Evolutionary conservation across 2,797 vertebrate species (phyloP).

Genomic region (Cryptoblepharus egeriae): DNA sequence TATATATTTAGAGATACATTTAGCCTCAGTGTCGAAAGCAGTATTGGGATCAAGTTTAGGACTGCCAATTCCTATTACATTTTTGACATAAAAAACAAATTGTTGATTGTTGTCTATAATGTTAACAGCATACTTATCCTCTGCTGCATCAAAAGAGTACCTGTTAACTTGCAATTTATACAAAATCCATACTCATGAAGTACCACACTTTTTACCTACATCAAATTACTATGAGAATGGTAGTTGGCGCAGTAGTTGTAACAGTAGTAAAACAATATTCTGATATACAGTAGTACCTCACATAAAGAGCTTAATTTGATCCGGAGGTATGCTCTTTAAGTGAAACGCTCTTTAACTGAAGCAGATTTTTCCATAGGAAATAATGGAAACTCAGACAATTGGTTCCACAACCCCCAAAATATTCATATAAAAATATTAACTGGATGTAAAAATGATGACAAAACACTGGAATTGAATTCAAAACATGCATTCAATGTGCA

Average conservation of each 20-base stretch:
- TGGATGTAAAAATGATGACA: no score
- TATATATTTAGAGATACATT: conserved; percentile 9
- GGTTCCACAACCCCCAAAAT: no score
- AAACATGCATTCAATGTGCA: no score
- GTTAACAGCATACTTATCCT: conserved; percentile 9
- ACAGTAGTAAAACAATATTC: background rate
- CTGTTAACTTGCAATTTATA: background rate
- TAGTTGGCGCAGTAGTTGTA: background rate
- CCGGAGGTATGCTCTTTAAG: no score
- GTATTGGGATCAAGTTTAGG: background rate
- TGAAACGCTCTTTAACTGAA: no score
- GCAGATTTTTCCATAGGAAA: no score
- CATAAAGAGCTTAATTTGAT: no score
- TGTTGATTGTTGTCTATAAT: background rate
- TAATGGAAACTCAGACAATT: no score
- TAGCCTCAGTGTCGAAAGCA: background rate
- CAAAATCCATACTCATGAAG: background rate
- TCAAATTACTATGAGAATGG: background rate
- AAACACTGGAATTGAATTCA: no score
- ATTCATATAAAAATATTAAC: no score
- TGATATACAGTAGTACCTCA: no score
- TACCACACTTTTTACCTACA: background rate
- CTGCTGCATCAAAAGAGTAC: background rate
- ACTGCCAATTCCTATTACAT: fast-evolving
- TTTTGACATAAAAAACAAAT: background rate